Evolutionary conservation across 2,797 vertebrate genomes (phyloP).

Genomic region (Mareca strepera): DNA sequence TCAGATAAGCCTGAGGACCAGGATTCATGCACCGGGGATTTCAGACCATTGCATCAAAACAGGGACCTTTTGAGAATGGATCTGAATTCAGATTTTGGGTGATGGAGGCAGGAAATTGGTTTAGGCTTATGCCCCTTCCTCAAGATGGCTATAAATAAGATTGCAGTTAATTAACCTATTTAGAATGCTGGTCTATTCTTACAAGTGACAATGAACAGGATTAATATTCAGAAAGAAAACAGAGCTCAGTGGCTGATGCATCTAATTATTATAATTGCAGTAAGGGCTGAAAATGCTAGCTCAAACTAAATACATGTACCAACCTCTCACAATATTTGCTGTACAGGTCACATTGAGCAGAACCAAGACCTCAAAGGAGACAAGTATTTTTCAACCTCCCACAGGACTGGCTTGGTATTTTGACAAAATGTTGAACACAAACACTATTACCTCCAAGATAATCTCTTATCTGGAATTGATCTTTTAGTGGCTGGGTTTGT

Average conservation of each 20-base stretch:
- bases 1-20: background rate
- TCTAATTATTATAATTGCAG: constrained; percentile 50
- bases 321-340: background rate
- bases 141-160: background rate
- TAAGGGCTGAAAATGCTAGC: constrained; percentile 28
- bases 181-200: background rate
- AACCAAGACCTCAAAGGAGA: constrained; percentile 13
- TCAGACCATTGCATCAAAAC: background rate
- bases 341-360: background rate
- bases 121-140: background rate
- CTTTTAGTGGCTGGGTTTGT: constrained; percentile 43
- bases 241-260: constrained; percentile 10
- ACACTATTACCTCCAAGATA: constrained; percentile 31
- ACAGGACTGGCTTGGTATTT: constrained; percentile 23
- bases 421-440: constrained; percentile 48
- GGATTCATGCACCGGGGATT: background rate
- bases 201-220: constrained; percentile 4
- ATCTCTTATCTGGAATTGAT: constrained; percentile 50
- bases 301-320: background rate
- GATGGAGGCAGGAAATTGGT: background rate
- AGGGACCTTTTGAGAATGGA: background rate
- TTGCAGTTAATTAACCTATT: background rate
- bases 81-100: background rate
- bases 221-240: constrained; percentile 38
- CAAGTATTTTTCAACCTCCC: constrained; percentile 37